Percentiles rank a stretch among this genome's conserved stretches.
Evolutionary conservation across 2,113 vertebrate genomes (phyloP).

Genomic region (Rhinoderma darwinii): DNA sequence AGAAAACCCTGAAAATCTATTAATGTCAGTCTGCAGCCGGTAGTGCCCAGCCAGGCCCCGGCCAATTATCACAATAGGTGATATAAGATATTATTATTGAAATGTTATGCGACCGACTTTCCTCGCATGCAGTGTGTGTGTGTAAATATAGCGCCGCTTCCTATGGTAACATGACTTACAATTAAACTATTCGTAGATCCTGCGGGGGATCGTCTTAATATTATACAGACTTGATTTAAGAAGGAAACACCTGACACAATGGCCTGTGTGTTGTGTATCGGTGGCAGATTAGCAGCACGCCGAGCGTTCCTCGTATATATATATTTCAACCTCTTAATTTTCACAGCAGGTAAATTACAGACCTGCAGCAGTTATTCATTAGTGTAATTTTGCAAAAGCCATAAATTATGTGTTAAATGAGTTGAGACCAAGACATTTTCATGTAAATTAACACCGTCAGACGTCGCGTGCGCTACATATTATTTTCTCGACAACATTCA

Average conservation of each 20-base stretch:
- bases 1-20: not conserved
- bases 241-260: slow-evolving; percentile 8
- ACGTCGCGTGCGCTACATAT: not conserved
- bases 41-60: not conserved
- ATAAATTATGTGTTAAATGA: slow-evolving; percentile 14
- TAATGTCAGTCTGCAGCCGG: not conserved
- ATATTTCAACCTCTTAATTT: slow-evolving; percentile 14
- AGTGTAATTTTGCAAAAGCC: not conserved
- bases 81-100: not conserved
- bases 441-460: not conserved
- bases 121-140: not conserved
- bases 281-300: slow-evolving; percentile 19
- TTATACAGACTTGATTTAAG: not conserved
- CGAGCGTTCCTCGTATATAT: slow-evolving; percentile 25
- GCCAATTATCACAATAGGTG: slow-evolving; percentile 25
- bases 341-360: slow-evolving; percentile 41
- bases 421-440: not conserved
- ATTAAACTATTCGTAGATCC: not conserved
- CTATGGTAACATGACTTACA: not conserved
- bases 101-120: not conserved
- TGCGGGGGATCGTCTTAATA: not conserved
- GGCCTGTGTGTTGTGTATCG: not conserved
- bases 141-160: not conserved
- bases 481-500: not conserved
- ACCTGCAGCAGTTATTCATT: slow-evolving; percentile 18